Evolutionary conservation across 2,888 invertebrate genomes (phyloP).

Genomic region (Sympetrum striolatum): DNA sequence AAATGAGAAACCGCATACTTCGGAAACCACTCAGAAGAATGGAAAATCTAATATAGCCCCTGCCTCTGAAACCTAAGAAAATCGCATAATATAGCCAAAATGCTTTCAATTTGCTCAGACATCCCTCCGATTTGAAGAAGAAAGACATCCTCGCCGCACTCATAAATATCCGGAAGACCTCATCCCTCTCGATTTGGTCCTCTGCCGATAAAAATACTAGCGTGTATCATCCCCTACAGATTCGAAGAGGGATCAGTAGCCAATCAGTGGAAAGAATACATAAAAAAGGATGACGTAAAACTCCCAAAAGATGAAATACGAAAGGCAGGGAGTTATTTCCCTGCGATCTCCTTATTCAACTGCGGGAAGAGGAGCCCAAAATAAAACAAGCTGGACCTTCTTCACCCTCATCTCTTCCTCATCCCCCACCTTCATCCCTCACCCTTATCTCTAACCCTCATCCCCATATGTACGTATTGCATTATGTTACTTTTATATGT

Average conservation of each 20-base stretch:
- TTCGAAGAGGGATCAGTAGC: neutral
- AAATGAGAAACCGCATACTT: neutral
- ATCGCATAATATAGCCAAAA: neutral
- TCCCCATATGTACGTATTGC: too few species aligned
- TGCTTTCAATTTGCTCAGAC: neutral
- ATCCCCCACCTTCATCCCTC: too few species aligned
- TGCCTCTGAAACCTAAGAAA: neutral
- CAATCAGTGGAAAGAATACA: neutral
- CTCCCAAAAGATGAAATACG: neutral
- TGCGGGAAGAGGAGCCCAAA: neutral
- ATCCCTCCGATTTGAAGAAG: neutral
- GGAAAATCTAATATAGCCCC: neutral
- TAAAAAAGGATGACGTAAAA: neutral
- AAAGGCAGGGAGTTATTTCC: neutral
- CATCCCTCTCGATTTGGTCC: neutral
- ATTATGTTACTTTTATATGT: too few species aligned
- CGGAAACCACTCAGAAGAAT: neutral
- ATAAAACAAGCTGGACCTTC: neutral
- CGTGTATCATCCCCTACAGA: neutral
- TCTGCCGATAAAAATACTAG: neutral
- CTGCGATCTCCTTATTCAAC: neutral
- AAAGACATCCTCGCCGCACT: neutral
- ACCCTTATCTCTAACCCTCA: too few species aligned
- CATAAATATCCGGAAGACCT: neutral
- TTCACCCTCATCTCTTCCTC: too few species aligned